phyloP scores from a whole-genome alignment of 2,888 invertebrate species.

The Caenorhabditis plicata region DNA sequence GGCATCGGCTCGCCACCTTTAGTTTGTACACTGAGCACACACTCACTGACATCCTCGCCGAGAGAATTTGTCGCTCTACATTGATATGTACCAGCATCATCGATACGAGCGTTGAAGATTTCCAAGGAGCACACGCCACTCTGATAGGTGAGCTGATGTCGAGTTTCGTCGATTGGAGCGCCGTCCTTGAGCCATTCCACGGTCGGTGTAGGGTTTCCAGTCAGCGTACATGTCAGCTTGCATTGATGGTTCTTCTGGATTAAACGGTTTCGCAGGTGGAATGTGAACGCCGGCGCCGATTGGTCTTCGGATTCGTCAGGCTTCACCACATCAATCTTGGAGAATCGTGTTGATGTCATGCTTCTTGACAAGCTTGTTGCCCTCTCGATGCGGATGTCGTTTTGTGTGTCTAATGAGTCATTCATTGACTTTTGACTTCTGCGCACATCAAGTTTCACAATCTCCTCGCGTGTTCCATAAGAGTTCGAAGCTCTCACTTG shows the following conservation, averaged over 20 bases:
- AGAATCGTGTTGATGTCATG: conserved; percentile 43
- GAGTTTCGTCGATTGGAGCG: conserved; percentile 80
- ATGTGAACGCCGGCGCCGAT: conserved; percentile 92
- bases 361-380: conserved; percentile 42
- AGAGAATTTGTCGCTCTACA: conserved; percentile 90
- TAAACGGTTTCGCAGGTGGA: conserved; percentile 94
- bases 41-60: conserved; percentile 90
- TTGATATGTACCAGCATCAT: conserved; percentile 92
- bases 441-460: conserved; percentile 87
- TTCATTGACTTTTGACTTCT: too few species aligned
- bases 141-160: conserved; percentile 72
- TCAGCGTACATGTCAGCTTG: conserved; percentile 93
- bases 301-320: too few species aligned
- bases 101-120: conserved; percentile 87
- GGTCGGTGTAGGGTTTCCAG: conserved; percentile 89
- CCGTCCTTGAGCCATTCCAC: conserved; percentile 77
- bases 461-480: conserved; percentile 91
- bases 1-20: conserved; percentile 61
- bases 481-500: conserved; percentile 86
- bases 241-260: conserved; percentile 91
- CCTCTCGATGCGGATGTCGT: conserved; percentile 39
- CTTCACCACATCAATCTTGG: conserved; percentile 76
- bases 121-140: conserved; percentile 97
- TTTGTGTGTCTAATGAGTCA: too few species aligned
- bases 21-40: conserved; percentile 91